These are phyloP conservation scores for Drosophila obscura DNA, from an alignment of 1,140 invertebrate species.

Conservation along the genomic window DNA sequence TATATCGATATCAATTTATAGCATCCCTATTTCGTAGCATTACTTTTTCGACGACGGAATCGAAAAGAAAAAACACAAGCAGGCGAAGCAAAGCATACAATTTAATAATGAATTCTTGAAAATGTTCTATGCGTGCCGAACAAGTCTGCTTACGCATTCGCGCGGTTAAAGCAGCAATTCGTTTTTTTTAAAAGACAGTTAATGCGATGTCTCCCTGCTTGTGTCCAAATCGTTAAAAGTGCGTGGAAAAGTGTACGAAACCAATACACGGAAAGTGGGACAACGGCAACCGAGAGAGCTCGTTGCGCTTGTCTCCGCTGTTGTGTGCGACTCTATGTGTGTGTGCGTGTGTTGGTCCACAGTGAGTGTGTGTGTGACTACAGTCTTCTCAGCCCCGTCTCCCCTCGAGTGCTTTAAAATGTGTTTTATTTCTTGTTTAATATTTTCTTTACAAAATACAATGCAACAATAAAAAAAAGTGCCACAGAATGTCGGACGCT, in stretches of 20 bases:
- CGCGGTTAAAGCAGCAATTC: slow-evolving; percentile 42
- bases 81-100: slow-evolving; percentile 66
- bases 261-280: slow-evolving; percentile 81
- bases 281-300: slow-evolving; percentile 70
- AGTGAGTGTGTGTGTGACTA: slow-evolving; percentile 41
- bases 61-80: slow-evolving; percentile 67
- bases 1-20: slow-evolving; percentile 21
- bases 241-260: slow-evolving; percentile 81
- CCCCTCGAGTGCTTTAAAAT: slow-evolving; percentile 29
- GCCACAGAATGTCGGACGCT: slow-evolving; percentile 48
- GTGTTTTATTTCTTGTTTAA: slow-evolving; percentile 43
- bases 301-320: slow-evolving; percentile 49
- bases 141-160: slow-evolving; percentile 52
- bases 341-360: slow-evolving; percentile 36
- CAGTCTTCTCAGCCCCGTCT: slow-evolving; percentile 33
- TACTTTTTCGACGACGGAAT: slow-evolving; percentile 61
- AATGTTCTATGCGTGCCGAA: slow-evolving; percentile 71
- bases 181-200: slow-evolving; percentile 60
- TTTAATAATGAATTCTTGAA: slow-evolving; percentile 78
- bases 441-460: slow-evolving; percentile 16
- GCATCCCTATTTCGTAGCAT: slow-evolving; percentile 48
- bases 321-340: slow-evolving; percentile 21
- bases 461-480: slow-evolving; percentile 49
- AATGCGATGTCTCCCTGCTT: slow-evolving; percentile 50
- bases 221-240: slow-evolving; percentile 74